Conservation (phyloP, 2,888 invertebrate species). For the Hypena proboscidalis region DNA sequence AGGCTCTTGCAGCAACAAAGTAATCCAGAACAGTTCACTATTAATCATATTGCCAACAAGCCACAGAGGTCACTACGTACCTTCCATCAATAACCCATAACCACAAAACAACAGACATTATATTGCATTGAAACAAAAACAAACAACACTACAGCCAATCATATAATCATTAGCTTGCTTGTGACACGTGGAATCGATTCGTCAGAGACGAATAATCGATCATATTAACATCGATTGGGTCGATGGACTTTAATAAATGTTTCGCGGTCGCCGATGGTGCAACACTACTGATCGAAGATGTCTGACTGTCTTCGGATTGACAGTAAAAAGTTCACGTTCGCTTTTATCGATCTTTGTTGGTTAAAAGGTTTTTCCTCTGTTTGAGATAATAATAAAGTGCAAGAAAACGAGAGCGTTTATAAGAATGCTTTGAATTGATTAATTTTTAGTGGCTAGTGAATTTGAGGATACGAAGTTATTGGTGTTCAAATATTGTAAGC, state of each 20-base stretch:
- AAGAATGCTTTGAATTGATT: too few species aligned
- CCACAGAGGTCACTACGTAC: too few species aligned
- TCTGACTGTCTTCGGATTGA: conserved; percentile 9
- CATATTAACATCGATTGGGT: conserved; percentile 59
- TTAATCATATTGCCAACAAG: too few species aligned
- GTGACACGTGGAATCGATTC: conserved; percentile 59
- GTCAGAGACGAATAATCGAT: conserved; percentile 62
- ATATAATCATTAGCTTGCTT: conserved; percentile 51
- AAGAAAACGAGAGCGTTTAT: too few species aligned
- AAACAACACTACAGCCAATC: conserved; percentile 48
- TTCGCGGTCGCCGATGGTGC: conserved; percentile 57
- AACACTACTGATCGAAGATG: conserved; percentile 33
- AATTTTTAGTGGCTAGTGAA: too few species aligned
- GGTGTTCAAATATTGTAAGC: too few species aligned
- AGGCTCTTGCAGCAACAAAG: too few species aligned
- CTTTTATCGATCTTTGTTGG: conserved; percentile 4
- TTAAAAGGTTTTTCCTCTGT: background rate
- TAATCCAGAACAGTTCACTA: too few species aligned
- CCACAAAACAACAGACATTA: conserved; percentile 13
- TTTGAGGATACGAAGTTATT: too few species aligned
- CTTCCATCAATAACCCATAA: conserved; percentile 14
- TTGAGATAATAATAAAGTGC: too few species aligned
- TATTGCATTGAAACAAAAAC: conserved; percentile 42
- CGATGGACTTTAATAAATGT: conserved; percentile 67
- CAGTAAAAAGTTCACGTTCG: conserved; percentile 3